phyloP scores from a whole-genome alignment of 2,113 vertebrate genomes.

The Megaceryle torquata region DNA sequence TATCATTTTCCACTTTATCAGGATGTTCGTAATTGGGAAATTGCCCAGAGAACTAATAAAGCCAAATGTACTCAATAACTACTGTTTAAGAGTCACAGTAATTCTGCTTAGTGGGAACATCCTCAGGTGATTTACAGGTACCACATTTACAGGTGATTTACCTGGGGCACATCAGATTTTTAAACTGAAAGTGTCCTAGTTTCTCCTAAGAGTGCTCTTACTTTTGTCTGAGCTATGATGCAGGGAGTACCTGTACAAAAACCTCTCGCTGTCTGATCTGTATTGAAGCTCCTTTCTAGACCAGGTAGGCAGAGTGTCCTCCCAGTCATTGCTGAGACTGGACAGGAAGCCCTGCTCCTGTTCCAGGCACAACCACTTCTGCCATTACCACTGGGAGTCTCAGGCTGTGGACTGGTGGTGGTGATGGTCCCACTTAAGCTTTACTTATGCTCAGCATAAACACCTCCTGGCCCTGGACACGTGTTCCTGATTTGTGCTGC shows the following conservation, averaged over 20 bases:
- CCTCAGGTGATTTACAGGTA: constrained; percentile 46
- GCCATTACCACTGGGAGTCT: rapidly evolving
- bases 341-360: neutral
- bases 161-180: neutral
- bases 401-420: neutral
- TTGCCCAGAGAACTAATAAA: constrained; percentile 61
- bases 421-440: neutral
- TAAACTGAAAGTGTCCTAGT: neutral
- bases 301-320: neutral
- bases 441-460: neutral
- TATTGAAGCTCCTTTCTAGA: neutral
- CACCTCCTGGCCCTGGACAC: neutral
- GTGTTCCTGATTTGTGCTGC: constrained; percentile 5
- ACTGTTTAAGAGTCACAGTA: constrained; percentile 41
- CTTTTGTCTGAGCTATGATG: neutral
- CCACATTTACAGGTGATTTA: constrained; percentile 26
- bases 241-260: neutral
- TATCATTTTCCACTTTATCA: constrained; percentile 58
- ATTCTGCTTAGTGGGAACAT: constrained; percentile 24
- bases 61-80: constrained; percentile 54
- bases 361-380: neutral
- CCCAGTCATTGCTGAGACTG: neutral
- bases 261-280: neutral
- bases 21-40: constrained; percentile 45
- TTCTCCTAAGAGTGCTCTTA: constrained; percentile 14